Evolutionary conservation across 2,113 vertebrate species (phyloP).

Genomic region (Herpailurus yagouaroundi): DNA sequence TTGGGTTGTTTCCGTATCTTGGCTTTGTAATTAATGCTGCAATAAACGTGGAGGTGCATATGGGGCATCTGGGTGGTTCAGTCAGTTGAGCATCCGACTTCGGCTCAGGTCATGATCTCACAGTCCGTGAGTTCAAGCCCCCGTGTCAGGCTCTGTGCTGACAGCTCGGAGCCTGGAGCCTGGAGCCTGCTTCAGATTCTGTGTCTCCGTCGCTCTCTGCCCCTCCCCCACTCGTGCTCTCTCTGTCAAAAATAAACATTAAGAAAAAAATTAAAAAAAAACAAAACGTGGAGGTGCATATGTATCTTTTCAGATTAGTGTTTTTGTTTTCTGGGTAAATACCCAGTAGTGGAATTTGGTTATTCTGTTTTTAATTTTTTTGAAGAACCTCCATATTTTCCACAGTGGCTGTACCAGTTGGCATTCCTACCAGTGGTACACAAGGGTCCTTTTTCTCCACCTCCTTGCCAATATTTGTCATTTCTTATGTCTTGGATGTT

Average conservation of each 20-base stretch:
- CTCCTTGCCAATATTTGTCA: background rate
- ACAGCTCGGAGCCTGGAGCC: no score
- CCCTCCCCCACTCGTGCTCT: no score
- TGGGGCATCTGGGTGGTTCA: no score
- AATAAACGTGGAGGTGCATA: background rate
- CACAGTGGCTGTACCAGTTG: background rate
- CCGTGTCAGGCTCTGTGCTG: no score
- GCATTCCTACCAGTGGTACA: background rate
- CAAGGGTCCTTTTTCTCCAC: background rate
- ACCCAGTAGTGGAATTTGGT: background rate
- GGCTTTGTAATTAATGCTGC: background rate
- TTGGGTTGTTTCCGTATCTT: background rate
- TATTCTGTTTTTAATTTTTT: background rate
- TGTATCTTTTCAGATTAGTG: background rate
- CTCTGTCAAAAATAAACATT: no score
- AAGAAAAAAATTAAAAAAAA: no score
- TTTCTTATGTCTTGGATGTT: background rate
- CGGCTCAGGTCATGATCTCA: no score
- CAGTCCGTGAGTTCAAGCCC: no score
- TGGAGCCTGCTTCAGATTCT: no score
- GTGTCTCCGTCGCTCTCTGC: no score
- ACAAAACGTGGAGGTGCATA: no score
- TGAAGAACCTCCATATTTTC: background rate
- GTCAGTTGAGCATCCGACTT: no score
- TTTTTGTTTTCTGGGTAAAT: background rate